Percentiles rank a stretch among this genome's conserved stretches.
phyloP scores from a whole-genome alignment of 2,797 vertebrate species.

The Tachyglossus aculeatus region DNA sequence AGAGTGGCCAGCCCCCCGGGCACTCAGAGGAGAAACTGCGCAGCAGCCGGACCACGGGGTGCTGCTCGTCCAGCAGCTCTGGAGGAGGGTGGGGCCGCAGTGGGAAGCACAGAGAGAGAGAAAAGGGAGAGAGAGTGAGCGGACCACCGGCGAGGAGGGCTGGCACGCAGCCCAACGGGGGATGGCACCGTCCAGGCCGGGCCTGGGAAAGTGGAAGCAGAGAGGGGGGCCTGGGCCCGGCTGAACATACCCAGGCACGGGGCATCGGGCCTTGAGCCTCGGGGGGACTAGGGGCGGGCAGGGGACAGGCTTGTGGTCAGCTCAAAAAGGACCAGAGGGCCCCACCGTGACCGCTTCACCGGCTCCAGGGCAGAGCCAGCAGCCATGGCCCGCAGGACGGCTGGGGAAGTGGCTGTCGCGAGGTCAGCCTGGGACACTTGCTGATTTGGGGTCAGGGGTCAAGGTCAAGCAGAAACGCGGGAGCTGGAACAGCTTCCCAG shows the following conservation, averaged over 20 bases:
- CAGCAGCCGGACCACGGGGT: conserved; percentile 92
- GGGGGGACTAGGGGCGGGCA: no score
- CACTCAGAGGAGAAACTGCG: conserved; percentile 90
- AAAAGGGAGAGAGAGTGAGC: conserved; percentile 70
- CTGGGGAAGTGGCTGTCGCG: no score
- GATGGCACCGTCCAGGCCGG: conserved; percentile 26
- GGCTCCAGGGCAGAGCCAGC: no score
- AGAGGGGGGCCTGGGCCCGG: conserved; percentile 31
- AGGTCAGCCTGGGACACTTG: no score
- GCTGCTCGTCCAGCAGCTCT: conserved; percentile 92
- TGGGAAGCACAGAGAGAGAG: conserved; percentile 68
- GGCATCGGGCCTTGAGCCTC: no score
- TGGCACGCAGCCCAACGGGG: conserved; percentile 25
- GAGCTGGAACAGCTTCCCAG: no score
- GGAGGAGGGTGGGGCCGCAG: conserved; percentile 77
- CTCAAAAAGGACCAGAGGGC: no score
- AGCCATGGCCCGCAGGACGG: no score
- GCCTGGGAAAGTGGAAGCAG: conserved; percentile 42
- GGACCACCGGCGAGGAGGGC: conserved; percentile 22
- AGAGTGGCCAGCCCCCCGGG: conserved; percentile 83
- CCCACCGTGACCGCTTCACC: no score
- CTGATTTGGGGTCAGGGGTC: no score
- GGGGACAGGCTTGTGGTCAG: no score
- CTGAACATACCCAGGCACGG: conserved; percentile 5
- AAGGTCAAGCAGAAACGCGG: no score